These are phyloP conservation scores for Adrianichthys oophorus DNA, from an alignment of 2,797 vertebrate genomes.

Conservation along the genomic window DNA sequence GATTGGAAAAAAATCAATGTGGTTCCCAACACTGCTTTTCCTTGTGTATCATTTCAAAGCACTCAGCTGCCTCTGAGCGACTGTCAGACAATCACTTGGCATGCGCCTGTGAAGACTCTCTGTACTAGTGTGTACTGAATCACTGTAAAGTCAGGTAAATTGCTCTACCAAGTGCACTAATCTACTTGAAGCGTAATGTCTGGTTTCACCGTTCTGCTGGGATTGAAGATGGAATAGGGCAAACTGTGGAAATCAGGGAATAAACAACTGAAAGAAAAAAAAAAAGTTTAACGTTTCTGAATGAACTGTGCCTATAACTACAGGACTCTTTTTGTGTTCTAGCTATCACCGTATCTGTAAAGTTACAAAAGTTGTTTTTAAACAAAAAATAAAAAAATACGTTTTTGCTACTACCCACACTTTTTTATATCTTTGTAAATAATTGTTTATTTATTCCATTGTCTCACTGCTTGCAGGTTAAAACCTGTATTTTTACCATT, in stretches of 20 bases:
- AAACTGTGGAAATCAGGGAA: slow-evolving; percentile 7
- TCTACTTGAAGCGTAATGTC: slow-evolving; percentile 22
- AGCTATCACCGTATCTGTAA: too few species aligned
- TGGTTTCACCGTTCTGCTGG: slow-evolving; percentile 26
- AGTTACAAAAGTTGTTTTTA: too few species aligned
- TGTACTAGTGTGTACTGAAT: slow-evolving; percentile 15
- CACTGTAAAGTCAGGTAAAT: background rate
- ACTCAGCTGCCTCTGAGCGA: slow-evolving; percentile 23
- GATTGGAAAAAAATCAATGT: slow-evolving; percentile 10
- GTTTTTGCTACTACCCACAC: too few species aligned
- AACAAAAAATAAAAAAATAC: too few species aligned
- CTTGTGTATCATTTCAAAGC: slow-evolving; percentile 25
- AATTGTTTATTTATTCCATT: too few species aligned
- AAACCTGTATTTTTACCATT: too few species aligned
- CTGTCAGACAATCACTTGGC: slow-evolving; percentile 22
- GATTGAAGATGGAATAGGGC: slow-evolving; percentile 4
- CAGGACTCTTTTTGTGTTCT: too few species aligned
- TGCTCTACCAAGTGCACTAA: slow-evolving; percentile 22
- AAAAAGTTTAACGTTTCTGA: too few species aligned
- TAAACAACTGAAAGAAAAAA: too few species aligned
- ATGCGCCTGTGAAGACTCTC: slow-evolving; percentile 7
- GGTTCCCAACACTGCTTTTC: slow-evolving; percentile 22
- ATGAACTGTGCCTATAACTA: too few species aligned
- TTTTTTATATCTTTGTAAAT: too few species aligned
- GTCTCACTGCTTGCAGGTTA: too few species aligned